These are phyloP conservation scores for Malurus alboscapulatus DNA, from an alignment of 2,113 vertebrate genomes.

Conservation along the genomic window DNA sequence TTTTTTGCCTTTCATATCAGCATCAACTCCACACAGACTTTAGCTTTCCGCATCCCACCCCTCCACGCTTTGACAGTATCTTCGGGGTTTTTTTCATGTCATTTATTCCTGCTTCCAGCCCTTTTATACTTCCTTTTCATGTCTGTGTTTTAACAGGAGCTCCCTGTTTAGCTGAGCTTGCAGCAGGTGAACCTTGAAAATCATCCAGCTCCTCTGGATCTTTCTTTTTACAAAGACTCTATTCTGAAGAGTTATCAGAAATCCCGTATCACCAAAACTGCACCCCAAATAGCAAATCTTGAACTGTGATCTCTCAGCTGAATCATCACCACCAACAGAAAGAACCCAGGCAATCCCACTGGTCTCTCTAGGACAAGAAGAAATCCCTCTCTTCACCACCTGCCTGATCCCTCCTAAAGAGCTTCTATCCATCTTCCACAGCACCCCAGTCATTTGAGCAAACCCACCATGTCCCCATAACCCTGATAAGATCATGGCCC, in stretches of 20 bases:
- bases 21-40: not conserved
- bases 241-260: not conserved
- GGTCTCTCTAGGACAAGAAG: not conserved
- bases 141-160: not conserved
- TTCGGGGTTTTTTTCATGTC: not conserved
- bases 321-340: not conserved
- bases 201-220: not conserved
- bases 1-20: not conserved
- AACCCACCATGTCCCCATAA: not conserved
- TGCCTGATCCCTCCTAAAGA: not conserved
- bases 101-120: not conserved
- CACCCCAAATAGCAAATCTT: not conserved
- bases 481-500: not conserved
- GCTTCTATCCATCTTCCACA: not conserved
- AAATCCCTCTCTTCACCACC: not conserved
- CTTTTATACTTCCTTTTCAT: not conserved
- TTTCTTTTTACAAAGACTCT: not conserved
- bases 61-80: not conserved
- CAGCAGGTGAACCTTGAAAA: not conserved
- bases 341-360: not conserved
- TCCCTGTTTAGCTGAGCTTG: not conserved
- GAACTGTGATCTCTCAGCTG: not conserved
- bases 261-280: not conserved
- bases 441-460: not conserved
- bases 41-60: not conserved